Percentiles rank a stretch among this genome's conserved stretches.
Evolutionary conservation across 2,888 invertebrate genomes (phyloP).

Genomic region (Chironomus tentans): DNA sequence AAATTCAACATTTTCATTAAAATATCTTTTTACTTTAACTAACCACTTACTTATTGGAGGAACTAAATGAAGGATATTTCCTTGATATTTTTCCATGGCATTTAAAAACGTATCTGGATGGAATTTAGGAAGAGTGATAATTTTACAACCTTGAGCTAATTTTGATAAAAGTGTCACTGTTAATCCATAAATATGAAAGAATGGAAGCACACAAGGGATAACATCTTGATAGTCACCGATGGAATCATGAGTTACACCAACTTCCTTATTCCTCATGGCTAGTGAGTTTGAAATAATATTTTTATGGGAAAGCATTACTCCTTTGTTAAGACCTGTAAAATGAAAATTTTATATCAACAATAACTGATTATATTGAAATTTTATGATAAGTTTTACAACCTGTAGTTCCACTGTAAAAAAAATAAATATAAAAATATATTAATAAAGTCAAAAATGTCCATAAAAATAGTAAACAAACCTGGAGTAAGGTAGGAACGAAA

Average conservation of each 20-base stretch:
- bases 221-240: constrained; percentile 50
- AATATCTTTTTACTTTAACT: background rate
- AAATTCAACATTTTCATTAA: background rate
- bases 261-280: constrained; percentile 33
- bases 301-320: constrained; percentile 55
- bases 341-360: too few relatives aligned
- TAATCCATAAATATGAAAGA: constrained; percentile 75
- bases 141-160: constrained; percentile 51
- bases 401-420: constrained; percentile 49
- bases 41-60: constrained; percentile 64
- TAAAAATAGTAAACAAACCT: background rate
- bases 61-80: constrained; percentile 58
- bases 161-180: constrained; percentile 48
- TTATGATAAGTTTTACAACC: constrained; percentile 44
- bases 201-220: constrained; percentile 62
- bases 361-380: too few relatives aligned
- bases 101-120: constrained; percentile 58
- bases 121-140: constrained; percentile 65
- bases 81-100: constrained; percentile 53
- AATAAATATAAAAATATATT: background rate
- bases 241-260: constrained; percentile 27
- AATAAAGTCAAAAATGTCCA: too few relatives aligned
- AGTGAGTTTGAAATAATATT: constrained; percentile 38
- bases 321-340: constrained; percentile 62
- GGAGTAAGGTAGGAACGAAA: constrained; percentile 67